Evolutionary conservation across 2,113 vertebrate species (phyloP), one percentile per base, ranked within the genome.

Genomic region (Tamias sibiricus): DNA sequence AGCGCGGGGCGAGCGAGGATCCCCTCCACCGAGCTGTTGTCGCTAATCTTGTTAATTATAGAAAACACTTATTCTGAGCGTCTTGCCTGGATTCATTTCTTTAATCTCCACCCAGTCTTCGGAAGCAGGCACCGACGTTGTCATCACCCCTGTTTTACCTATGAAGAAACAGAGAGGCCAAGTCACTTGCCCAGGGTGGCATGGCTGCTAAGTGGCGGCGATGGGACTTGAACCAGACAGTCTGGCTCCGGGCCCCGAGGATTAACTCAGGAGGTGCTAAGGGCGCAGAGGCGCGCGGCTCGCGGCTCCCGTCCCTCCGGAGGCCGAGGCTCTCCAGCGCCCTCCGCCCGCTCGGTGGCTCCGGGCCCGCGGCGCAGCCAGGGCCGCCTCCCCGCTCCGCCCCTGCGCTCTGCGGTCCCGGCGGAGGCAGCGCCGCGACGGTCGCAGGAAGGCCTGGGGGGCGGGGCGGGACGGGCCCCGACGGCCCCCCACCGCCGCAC

Each of bases 221-320:
- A 75, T 5, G 16, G 88, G 97, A 77, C 91, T 75, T 74, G 94
- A 96, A 96, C 71, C 77, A 90, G 62, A 40, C 54, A 44, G 68
- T 71, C 69, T 66, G 90, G 47, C 79, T 89, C 75, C 13, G 42
- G 22, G 11, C 72, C 40, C 13, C 0, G n/a, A 86, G 30, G 42
- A 81, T 64, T 64, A 76, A 0, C 22, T 26, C n/a, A n/a, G n/a
- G n/a, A n/a, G 62, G 24, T 62, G 91, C 42, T 8, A 30, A 49
- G 72, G 10, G 14, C 7, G 4, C 54, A 14, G 28, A 30, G 42
- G 72, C 8, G 14, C 7, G 4, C 54, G 19, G 28, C 47, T 49
- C 64, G n/a, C n/a, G 11, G 35, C 64, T 35, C 62, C 47, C 57
- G 6, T 6, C 32, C 16, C n/a, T n/a, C n/a, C n/a, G n/a, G 7